Base-by-base conservation (phyloP, 1,140 invertebrate genomes). In the Reticulitermes speratus region DNA sequence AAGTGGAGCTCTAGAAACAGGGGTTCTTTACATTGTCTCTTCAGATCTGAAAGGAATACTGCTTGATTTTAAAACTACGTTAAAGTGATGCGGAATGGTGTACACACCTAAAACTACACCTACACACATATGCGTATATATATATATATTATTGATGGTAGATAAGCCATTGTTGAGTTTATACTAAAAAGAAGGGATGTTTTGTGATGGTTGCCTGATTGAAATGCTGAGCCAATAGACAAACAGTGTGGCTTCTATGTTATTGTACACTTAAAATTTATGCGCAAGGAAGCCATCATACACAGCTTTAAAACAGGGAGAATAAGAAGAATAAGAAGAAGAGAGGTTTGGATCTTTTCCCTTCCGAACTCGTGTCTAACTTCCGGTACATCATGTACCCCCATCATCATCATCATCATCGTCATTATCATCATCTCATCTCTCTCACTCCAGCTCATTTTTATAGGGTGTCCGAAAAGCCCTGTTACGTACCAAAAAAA, bases 151-250 rank as follows among this genome's bases (percentile, higher is more conserved):
- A 19, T 30, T 5, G 7, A 8, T 75, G 65, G 65, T 14, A 75
- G 65, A n/a, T 75, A 75, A 16, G 65, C 65, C 65, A 25, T 75
- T 75, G n/a, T 75, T 75, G 65, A 75, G 65, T 25, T 75, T 75
- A 30, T 75, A 9, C 5, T n/a, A 75, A 75, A 30, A 75, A 75
- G 65, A 75, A 16, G 65, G 65, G n/a, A n/a, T 19, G 9, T 25
- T n/a, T 30, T 30, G n/a, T 75, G n/a, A 75, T 75, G 65, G 65
- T 75, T 75, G 65, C 65, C 65, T 75, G 65, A 75, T 75, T 75
- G n/a, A 75, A 11, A 75, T 75, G 25, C 65, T 8, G 25, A 75
- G 25, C 65, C 65, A 75, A 75, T n/a, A 30, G 65, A 75, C 65
- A 75, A 75, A 75, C 65, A 75, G 25, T 75, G 65, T 75, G 25